Evolutionary conservation across 1,140 invertebrate genomes (phyloP).

Genomic region (Aplysia californica): DNA sequence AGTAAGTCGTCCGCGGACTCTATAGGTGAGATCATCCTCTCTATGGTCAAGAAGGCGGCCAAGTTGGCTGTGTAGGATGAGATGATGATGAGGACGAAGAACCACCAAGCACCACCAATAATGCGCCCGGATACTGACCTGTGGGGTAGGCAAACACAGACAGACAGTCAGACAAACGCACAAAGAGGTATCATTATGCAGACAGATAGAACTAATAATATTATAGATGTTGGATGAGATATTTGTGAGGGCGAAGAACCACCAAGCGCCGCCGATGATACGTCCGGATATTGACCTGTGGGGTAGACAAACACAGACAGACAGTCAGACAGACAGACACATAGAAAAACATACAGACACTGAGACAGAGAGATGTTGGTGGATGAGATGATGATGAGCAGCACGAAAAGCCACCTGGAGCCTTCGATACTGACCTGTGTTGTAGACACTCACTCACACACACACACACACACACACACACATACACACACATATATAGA

Average conservation of each 20-base stretch:
- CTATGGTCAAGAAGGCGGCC: conserved; percentile 66
- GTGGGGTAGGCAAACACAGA: too few species aligned
- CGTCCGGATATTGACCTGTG: conserved; percentile 65
- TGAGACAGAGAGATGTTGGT: too few species aligned
- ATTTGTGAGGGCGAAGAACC: conserved; percentile 66
- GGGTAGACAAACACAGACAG: too few species aligned
- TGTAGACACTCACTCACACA: too few species aligned
- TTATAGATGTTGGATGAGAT: conserved; percentile 63
- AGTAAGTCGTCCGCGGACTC: conserved; percentile 62
- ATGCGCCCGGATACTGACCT: conserved; percentile 66
- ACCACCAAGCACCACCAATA: conserved; percentile 67
- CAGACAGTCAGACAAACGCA: too few species aligned
- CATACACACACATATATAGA: too few species aligned
- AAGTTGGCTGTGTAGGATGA: conserved; percentile 68
- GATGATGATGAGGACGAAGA: conserved; percentile 65
- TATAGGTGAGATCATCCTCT: conserved; percentile 62
- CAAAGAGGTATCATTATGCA: too few species aligned
- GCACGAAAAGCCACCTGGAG: conserved; percentile 66
- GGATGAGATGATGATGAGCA: conserved; percentile 66
- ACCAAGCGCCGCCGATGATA: conserved; percentile 66
- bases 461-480: not conserved
- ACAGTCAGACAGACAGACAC: too few species aligned
- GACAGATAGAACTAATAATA: too few species aligned
- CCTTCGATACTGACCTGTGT: conserved; percentile 66
- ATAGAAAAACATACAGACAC: too few species aligned